Evolutionary conservation across 64 coral and sea anemone species (phyloP).

Genomic region (Porites australiensis): DNA sequence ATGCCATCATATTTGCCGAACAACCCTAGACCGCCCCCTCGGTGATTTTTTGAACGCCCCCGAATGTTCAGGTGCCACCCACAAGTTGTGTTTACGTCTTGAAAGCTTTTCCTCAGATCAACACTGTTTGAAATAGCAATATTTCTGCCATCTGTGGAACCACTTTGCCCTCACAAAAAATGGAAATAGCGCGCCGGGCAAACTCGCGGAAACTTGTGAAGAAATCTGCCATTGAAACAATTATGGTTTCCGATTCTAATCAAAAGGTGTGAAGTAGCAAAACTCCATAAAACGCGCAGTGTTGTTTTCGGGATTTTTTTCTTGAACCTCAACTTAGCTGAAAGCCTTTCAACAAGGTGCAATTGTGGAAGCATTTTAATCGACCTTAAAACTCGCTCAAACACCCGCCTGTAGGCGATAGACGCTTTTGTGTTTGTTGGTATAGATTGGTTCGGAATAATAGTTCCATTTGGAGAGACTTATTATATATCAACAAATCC

Average conservation of each 20-base stretch:
- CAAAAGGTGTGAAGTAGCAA: conserved; percentile 84
- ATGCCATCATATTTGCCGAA: conserved; percentile 37
- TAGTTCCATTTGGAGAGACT: conserved; percentile 97
- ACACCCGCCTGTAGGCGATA: conserved; percentile 71
- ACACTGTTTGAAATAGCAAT: conserved; percentile 1
- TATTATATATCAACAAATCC: conserved; percentile 99
- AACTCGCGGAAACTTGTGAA: conserved; percentile 35
- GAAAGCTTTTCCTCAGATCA: conserved; percentile 6
- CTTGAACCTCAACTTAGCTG: conserved; percentile 35
- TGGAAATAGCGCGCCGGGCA: background rate
- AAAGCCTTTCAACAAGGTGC: conserved; percentile 10
- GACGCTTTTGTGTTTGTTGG: conserved; percentile 79
- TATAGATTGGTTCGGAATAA: conserved; percentile 93
- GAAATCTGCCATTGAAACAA: conserved; percentile 68
- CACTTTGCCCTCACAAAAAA: background rate
- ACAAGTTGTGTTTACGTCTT: conserved; percentile 37
- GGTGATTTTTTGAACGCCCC: conserved; percentile 75
- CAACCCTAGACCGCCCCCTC: conserved; percentile 74
- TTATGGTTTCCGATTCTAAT: conserved; percentile 91
- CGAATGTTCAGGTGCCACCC: conserved; percentile 59
- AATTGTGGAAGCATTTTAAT: conserved; percentile 80
- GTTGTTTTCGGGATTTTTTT: conserved; percentile 5
- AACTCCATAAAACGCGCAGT: conserved; percentile 50
- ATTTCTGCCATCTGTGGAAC: background rate
- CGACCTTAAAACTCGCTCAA: conserved; percentile 44